Evolutionary conservation across 2,888 invertebrate genomes (phyloP).

Genomic region (Caradrina clavipalpis): DNA sequence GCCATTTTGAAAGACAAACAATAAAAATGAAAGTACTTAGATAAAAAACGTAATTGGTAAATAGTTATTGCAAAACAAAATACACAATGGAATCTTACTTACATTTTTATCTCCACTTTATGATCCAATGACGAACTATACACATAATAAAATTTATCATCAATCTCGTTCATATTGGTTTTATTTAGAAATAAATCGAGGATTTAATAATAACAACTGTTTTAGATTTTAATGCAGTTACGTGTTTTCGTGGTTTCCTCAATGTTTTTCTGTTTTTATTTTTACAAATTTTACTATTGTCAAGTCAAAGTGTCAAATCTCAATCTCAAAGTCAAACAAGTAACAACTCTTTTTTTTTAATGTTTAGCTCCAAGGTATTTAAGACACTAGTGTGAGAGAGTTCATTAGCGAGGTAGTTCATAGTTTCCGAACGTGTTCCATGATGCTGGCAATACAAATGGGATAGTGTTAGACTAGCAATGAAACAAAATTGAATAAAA

Average conservation of each 20-base stretch:
- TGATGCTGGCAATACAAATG: constrained; percentile 2
- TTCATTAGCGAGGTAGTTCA: too few species aligned
- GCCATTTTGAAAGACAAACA: constrained; percentile 29
- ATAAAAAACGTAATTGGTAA: constrained; percentile 13
- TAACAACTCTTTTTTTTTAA: neutral
- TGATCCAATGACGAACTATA: constrained; percentile 97
- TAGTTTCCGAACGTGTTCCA: constrained; percentile 1
- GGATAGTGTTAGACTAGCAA: too few species aligned
- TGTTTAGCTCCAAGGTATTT: neutral
- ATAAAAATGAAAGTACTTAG: neutral
- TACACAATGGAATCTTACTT: constrained; percentile 79
- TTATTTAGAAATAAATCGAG: neutral
- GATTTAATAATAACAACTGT: constrained; percentile 48
- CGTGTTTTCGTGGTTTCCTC: constrained; percentile 1
- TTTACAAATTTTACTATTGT: constrained; percentile 8
- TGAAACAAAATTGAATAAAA: too few species aligned
- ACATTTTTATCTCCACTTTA: constrained; percentile 98
- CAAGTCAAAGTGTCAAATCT: neutral
- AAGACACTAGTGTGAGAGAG: too few species aligned
- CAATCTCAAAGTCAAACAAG: too few species aligned
- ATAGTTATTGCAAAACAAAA: constrained; percentile 4
- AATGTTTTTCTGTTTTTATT: constrained; percentile 24
- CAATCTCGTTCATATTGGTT: constrained; percentile 92
- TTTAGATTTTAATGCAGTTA: constrained; percentile 9
- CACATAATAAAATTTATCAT: constrained; percentile 96